These are phyloP conservation scores for Mimumesa dahlbomi DNA, from an alignment of 2,888 invertebrate genomes.

Conservation along the genomic window DNA sequence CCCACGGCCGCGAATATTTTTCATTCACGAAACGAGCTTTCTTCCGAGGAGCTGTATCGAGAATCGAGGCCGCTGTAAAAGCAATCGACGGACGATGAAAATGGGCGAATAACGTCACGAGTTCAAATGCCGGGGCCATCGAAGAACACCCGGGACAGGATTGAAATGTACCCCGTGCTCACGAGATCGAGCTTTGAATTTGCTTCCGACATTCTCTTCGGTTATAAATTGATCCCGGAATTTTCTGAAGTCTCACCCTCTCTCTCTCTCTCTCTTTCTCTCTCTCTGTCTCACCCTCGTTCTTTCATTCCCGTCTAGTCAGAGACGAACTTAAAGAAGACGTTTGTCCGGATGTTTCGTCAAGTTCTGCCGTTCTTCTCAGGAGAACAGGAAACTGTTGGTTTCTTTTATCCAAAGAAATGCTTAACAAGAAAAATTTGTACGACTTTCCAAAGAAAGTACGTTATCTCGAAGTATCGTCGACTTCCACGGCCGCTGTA, in stretches of 20 bases:
- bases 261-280: not conserved
- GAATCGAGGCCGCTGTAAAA: no score
- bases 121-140: constrained; percentile 31
- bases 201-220: constrained; percentile 5
- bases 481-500: no score
- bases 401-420: not conserved
- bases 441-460: not conserved
- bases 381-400: not conserved
- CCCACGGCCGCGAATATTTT: no score
- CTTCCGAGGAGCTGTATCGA: no score
- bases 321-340: no score
- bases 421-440: not conserved
- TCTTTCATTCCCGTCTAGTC: constrained; percentile 1
- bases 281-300: not conserved
- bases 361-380: not conserved
- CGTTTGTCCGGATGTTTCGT: no score
- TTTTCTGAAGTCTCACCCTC: not conserved
- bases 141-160: constrained; percentile 7
- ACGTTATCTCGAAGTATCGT: not conserved
- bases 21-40: no score
- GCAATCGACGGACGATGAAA: not conserved
- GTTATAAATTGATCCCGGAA: constrained; percentile 15
- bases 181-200: constrained; percentile 10
- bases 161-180: not conserved
- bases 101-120: constrained; percentile 29